These are phyloP conservation scores for Platyscapa corneri DNA, from an alignment of 1,140 invertebrate species.

Conservation along the genomic window DNA sequence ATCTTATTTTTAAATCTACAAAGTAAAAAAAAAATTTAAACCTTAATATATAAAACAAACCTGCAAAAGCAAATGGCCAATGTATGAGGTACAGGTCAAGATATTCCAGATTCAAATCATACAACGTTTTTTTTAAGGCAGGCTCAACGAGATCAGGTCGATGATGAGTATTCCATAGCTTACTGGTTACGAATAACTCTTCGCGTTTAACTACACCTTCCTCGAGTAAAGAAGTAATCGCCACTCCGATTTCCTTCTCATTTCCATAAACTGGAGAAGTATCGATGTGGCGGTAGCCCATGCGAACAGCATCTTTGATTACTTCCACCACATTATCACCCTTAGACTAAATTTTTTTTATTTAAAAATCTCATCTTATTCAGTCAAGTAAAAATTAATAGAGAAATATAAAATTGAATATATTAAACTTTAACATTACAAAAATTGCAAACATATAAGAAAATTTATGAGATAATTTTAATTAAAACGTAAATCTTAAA, in stretches of 20 bases:
- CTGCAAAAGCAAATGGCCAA: constrained; percentile 82
- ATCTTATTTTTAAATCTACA: too few relatives aligned
- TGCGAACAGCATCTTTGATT: constrained; percentile 80
- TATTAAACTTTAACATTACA: too few relatives aligned
- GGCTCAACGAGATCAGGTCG: constrained; percentile 73
- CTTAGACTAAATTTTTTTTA: constrained; percentile 62
- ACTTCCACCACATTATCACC: constrained; percentile 77
- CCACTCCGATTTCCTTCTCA: constrained; percentile 88
- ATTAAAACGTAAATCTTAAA: too few relatives aligned
- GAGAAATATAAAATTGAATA: too few relatives aligned
- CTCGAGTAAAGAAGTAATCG: constrained; percentile 82
- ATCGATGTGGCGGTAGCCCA: constrained; percentile 83
- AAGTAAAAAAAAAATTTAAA: too few relatives aligned
- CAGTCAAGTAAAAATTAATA: too few relatives aligned
- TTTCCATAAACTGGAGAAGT: constrained; percentile 83
- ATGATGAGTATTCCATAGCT: constrained; percentile 80
- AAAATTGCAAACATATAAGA: too few relatives aligned
- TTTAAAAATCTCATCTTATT: not conserved
- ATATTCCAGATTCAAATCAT: constrained; percentile 82
- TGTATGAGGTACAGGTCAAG: constrained; percentile 87
- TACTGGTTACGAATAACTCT: constrained; percentile 80
- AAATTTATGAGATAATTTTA: too few relatives aligned
- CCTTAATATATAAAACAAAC: constrained; percentile 6
- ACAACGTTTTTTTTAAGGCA: constrained; percentile 77
- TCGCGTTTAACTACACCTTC: constrained; percentile 82